Evolutionary conservation across 2,888 invertebrate species (phyloP).

Genomic region (Hydrotaea cyrtoneurina): DNA sequence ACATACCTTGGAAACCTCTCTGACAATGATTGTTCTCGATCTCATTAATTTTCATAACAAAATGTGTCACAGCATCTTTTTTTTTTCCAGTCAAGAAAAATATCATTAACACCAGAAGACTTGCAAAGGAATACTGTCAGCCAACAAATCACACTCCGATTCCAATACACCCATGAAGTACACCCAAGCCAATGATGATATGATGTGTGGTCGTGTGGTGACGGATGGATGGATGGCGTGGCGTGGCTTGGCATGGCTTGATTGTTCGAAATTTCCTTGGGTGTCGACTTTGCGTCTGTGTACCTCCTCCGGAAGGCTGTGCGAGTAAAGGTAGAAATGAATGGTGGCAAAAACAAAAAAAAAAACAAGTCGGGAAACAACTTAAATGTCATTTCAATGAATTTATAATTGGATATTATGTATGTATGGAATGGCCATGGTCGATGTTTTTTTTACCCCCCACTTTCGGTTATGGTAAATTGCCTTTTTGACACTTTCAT

Average conservation of each 20-base stretch:
- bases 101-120: slow-evolving; percentile 59
- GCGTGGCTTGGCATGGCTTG: slow-evolving; percentile 47
- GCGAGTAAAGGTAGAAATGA: background rate
- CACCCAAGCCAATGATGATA: background rate
- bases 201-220: slow-evolving; percentile 51
- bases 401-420: slow-evolving; percentile 72
- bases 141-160: background rate
- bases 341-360: slow-evolving; percentile 20
- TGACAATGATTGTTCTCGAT: slow-evolving; percentile 15
- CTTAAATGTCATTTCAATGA: slow-evolving; percentile 72
- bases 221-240: slow-evolving; percentile 60
- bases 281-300: slow-evolving; percentile 5
- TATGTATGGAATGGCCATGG: slow-evolving; percentile 51
- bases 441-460: slow-evolving; percentile 56
- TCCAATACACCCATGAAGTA: background rate
- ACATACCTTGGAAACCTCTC: background rate
- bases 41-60: slow-evolving; percentile 68
- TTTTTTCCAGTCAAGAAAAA: slow-evolving; percentile 58
- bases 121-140: background rate
- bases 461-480: slow-evolving; percentile 67
- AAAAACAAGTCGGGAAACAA: slow-evolving; percentile 44
- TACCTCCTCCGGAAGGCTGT: slow-evolving; percentile 34
- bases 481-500: slow-evolving; percentile 67
- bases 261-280: slow-evolving; percentile 42
- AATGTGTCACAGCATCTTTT: slow-evolving; percentile 67